These are phyloP conservation scores for Vannuccia rotundouncinata DNA, from an alignment of 2,888 invertebrate genomes.

Conservation along the genomic window DNA sequence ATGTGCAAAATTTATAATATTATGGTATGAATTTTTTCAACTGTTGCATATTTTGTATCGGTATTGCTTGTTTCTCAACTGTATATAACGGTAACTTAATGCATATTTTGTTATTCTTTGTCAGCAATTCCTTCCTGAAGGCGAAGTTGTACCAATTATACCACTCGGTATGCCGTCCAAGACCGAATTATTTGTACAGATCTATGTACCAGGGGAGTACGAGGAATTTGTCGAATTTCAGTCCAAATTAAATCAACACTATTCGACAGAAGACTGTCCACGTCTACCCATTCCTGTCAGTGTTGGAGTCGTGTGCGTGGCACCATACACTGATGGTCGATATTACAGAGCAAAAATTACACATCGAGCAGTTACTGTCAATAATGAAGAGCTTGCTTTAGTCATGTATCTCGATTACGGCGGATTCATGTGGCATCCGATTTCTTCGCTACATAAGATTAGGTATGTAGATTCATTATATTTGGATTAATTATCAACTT, in stretches of 20 bases:
- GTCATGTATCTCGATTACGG: background rate
- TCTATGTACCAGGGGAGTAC: background rate
- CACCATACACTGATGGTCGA: background rate
- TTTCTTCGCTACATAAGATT: background rate
- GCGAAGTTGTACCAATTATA: background rate
- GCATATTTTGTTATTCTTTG: background rate
- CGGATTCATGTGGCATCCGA: background rate
- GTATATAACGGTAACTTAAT: background rate
- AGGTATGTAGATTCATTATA: no score
- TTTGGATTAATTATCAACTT: no score
- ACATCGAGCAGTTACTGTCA: background rate
- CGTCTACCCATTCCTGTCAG: background rate
- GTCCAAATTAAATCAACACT: background rate
- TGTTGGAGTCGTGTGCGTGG: background rate
- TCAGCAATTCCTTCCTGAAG: background rate
- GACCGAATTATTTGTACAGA: background rate
- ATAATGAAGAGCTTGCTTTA: background rate
- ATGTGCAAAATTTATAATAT: no score
- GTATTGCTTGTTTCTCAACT: background rate
- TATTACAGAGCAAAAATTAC: background rate
- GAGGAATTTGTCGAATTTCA: background rate
- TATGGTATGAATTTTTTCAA: no score
- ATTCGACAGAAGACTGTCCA: background rate
- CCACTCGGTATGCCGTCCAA: background rate
- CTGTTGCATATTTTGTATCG: no score